Evolutionary conservation across 2,113 vertebrate genomes (phyloP), one percentile per base, ranked within the genome.

Genomic region (Petroica traversi): DNA sequence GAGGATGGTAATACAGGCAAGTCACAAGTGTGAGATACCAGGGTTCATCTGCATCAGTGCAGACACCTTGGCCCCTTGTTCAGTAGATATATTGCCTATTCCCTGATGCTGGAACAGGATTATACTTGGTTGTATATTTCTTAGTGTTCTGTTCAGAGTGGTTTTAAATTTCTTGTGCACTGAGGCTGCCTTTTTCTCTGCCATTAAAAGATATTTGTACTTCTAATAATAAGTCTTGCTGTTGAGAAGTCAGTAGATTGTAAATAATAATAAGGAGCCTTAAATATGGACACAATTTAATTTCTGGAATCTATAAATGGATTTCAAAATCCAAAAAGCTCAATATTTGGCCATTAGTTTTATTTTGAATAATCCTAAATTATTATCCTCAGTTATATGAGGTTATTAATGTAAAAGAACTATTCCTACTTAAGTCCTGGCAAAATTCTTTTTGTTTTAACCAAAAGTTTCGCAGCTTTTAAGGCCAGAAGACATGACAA

Each of bases 111-210:
- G 29, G 23, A 82, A 52, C 41, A 85, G 29, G 34, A 76, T 69
- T 91, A 54, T 83, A 58, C 16, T 79, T 43, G 38, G 31, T 33
- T 2, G 0, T 83, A 74, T 88, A 90, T 77, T 80, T 89, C 62
- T 58, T 74, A 74, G 38, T 62, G 26, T 62, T 85, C 51, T 66
- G 4, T 79, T 89, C 54, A 79, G 51, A 83, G 16, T 38, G n/a
- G 10, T 68, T 96, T 96, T 85, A 94, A 91, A 94, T 83, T 88
- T 89, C 38, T 72, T 54, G 41, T 58, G n/a, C 49, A 46, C 18
- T 34, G 9, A 46, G 33, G 3, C 12, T 73, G 9, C 38, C 43
- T 85, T 89, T 85, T 78, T 33, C 67, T 78, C 31, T 38, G 29
- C 23, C 12, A 64, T 88, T 54, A 58, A 38, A 74, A 89, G n/a